Percentiles rank a stretch among this genome's conserved stretches.
Evolutionary conservation across 2,797 vertebrate genomes (phyloP).

Genomic region (Dryobates pubescens): DNA sequence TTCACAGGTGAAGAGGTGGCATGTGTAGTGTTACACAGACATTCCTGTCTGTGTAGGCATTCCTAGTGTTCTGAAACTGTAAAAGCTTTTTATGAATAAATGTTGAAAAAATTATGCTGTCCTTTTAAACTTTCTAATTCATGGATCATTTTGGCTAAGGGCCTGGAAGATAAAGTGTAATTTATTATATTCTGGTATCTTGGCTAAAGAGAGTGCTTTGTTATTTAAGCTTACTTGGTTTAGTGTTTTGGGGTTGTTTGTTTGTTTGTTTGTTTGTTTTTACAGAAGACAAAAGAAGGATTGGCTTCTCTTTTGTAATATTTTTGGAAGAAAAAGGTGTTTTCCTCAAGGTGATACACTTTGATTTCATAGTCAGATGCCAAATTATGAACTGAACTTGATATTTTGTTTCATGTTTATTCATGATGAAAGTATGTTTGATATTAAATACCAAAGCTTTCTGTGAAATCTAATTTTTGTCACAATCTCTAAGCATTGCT

Average conservation of each 20-base stretch:
- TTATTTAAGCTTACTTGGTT: slow-evolving; percentile 25
- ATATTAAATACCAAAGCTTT: slow-evolving; percentile 19
- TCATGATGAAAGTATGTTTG: slow-evolving; percentile 36
- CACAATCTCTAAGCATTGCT: not conserved
- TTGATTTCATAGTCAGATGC: slow-evolving; percentile 55
- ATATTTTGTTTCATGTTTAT: slow-evolving; percentile 61
- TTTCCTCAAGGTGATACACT: slow-evolving; percentile 38
- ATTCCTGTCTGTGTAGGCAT: too few relatives aligned
- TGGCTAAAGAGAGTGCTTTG: slow-evolving; percentile 53
- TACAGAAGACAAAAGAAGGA: not conserved
- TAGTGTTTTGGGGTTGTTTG: not conserved
- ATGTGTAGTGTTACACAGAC: not conserved
- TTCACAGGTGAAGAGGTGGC: not conserved
- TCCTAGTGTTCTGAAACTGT: not conserved
- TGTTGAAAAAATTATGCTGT: slow-evolving; percentile 18
- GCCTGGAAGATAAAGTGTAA: slow-evolving; percentile 26
- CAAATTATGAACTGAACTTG: slow-evolving; percentile 40
- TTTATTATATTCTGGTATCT: slow-evolving; percentile 49
- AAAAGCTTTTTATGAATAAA: slow-evolving; percentile 18
- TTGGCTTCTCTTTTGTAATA: slow-evolving; percentile 29
- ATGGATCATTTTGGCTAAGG: slow-evolving; percentile 31
- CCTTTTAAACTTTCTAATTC: slow-evolving; percentile 38
- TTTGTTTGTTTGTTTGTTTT: not conserved
- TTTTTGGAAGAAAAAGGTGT: slow-evolving; percentile 28
- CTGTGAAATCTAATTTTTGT: slow-evolving; percentile 15